These are phyloP conservation scores for Callaeas wilsoni DNA, from an alignment of 2,113 vertebrate genomes.

Conservation along the genomic window DNA sequence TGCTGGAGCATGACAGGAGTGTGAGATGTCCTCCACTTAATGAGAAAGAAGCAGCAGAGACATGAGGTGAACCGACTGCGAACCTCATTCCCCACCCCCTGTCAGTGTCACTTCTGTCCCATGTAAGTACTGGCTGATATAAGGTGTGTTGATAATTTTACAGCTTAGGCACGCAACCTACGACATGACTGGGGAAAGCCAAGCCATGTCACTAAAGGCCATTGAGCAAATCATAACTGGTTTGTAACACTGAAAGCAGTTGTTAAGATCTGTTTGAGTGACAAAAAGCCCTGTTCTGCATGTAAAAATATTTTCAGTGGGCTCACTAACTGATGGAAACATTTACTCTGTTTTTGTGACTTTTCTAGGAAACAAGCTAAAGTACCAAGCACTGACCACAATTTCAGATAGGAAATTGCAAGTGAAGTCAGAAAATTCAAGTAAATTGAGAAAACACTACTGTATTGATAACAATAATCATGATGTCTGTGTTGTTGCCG, in stretches of 20 bases:
- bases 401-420: background rate
- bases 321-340: background rate
- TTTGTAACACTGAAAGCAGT: background rate
- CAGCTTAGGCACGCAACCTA: background rate
- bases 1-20: background rate
- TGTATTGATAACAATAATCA: background rate
- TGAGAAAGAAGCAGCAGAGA: background rate
- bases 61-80: background rate
- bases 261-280: background rate
- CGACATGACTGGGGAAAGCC: accelerated
- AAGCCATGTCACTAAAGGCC: background rate
- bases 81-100: too few relatives aligned
- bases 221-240: background rate
- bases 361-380: background rate
- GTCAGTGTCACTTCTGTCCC: background rate
- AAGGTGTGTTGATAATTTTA: background rate
- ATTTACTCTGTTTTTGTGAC: background rate
- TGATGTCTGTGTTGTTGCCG: background rate
- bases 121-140: background rate
- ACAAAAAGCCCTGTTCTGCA: background rate
- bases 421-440: background rate
- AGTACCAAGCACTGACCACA: background rate
- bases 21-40: background rate
- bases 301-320: background rate
- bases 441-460: background rate